These are phyloP conservation scores for Notolepis coatsorum DNA, from an alignment of 2,797 vertebrate species.

Conservation along the genomic window DNA sequence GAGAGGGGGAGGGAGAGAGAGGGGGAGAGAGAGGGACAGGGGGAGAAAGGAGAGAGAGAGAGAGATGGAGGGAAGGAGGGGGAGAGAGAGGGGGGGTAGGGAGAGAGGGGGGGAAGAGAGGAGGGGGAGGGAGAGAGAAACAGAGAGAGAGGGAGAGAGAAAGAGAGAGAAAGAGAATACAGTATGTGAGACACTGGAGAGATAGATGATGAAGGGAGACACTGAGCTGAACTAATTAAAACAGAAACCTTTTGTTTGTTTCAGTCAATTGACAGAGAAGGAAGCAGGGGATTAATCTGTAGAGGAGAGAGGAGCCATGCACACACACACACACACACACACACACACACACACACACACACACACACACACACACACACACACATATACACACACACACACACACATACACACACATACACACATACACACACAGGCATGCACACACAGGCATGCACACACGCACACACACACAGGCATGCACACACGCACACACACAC, in stretches of 20 bases:
- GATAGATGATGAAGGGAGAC: constrained; percentile 71
- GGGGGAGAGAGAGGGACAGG: too few relatives aligned
- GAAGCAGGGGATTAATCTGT: constrained; percentile 79
- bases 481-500: constrained; percentile 42
- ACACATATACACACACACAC: constrained; percentile 30
- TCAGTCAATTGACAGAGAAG: constrained; percentile 77
- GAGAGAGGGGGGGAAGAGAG: neutral
- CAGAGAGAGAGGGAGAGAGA: constrained; percentile 41
- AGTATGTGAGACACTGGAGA: too few relatives aligned
- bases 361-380: too few relatives aligned
- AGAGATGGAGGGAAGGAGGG: neutral
- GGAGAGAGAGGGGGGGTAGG: constrained; percentile 23
- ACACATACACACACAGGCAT: constrained; percentile 12
- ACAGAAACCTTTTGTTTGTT: constrained; percentile 81
- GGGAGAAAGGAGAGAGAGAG: neutral
- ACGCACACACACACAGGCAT: too few relatives aligned
- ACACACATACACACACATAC: constrained; percentile 27
- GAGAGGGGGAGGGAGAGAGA: neutral
- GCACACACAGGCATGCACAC: neutral
- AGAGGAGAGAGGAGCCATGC: constrained; percentile 58
- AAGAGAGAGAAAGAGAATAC: too few relatives aligned
- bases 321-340: neutral
- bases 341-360: neutral
- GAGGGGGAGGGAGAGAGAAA: neutral
- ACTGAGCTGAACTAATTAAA: constrained; percentile 80